These are phyloP conservation scores for Rugalucina vietnamica DNA, from an alignment of 2,888 invertebrate genomes.

Conservation along the genomic window DNA sequence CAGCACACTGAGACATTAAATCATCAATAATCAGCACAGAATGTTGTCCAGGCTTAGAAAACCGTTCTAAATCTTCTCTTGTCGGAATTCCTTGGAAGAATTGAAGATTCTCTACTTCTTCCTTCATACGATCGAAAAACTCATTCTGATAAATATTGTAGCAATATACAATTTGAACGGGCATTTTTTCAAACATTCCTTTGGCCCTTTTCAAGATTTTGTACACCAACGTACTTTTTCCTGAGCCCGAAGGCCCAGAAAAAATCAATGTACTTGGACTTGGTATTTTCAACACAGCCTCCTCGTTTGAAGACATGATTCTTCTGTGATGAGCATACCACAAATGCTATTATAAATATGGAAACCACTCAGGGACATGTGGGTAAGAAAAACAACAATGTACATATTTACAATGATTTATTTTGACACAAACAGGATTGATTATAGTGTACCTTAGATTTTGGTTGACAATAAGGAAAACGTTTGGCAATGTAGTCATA, in stretches of 20 bases:
- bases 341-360: not conserved
- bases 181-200: slow-evolving; percentile 1
- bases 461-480: not conserved
- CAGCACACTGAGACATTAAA: slow-evolving; percentile 15
- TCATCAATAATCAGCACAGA: slow-evolving; percentile 37
- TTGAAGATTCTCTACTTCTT: not conserved
- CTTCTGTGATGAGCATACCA: not conserved
- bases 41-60: not conserved
- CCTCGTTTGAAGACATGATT: not conserved
- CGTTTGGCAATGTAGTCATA: not conserved
- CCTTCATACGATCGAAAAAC: not conserved
- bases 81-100: not conserved
- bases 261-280: not conserved
- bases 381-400: not conserved
- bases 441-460: not conserved
- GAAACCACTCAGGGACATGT: not conserved
- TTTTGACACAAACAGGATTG: not conserved
- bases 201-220: not conserved
- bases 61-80: not conserved
- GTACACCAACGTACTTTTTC: slow-evolving; percentile 8
- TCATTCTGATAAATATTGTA: not conserved
- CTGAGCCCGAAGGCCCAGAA: not conserved
- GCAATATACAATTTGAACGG: not conserved
- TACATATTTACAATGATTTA: not conserved
- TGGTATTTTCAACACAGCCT: not conserved